Evolutionary conservation across 2,113 vertebrate genomes (phyloP).

Genomic region (Podarcis raffonei): DNA sequence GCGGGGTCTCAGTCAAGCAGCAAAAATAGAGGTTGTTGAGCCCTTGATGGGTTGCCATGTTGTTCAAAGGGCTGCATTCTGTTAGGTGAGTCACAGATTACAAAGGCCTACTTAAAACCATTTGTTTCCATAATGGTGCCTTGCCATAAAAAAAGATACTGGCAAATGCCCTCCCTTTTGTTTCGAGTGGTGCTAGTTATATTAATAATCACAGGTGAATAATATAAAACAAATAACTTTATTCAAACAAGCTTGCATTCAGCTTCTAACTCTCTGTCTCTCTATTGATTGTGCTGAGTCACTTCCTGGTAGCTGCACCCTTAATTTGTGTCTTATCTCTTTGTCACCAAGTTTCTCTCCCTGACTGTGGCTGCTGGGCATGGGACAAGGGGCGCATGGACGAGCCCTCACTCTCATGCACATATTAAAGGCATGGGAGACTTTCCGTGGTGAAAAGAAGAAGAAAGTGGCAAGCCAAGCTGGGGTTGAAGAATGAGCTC

Average conservation of each 20-base stretch:
- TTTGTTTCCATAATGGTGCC: neutral
- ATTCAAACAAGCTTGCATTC: neutral
- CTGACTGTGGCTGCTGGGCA: neutral
- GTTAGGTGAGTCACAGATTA: neutral
- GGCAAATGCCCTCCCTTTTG: neutral
- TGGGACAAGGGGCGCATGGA: neutral
- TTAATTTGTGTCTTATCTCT: neutral
- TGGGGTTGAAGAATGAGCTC: conserved; percentile 32
- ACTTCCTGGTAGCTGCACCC: no score
- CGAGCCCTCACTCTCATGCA: no score
- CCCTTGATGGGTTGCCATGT: neutral
- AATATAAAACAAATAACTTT: neutral
- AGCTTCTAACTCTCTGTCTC: neutral
- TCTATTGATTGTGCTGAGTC: neutral
- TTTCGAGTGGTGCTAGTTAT: neutral
- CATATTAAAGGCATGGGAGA: neutral
- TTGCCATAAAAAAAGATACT: neutral
- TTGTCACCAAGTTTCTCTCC: neutral
- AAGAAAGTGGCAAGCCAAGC: neutral
- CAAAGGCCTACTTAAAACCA: neutral
- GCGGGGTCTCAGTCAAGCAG: neutral
- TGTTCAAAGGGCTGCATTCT: neutral
- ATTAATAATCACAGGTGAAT: neutral
- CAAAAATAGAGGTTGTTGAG: neutral
- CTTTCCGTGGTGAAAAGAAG: no score